A percentile compares a stretch with the other conserved stretches of the same genome.
phyloP scores from a whole-genome alignment of 2,797 vertebrate genomes.

The Hirundo rustica region DNA sequence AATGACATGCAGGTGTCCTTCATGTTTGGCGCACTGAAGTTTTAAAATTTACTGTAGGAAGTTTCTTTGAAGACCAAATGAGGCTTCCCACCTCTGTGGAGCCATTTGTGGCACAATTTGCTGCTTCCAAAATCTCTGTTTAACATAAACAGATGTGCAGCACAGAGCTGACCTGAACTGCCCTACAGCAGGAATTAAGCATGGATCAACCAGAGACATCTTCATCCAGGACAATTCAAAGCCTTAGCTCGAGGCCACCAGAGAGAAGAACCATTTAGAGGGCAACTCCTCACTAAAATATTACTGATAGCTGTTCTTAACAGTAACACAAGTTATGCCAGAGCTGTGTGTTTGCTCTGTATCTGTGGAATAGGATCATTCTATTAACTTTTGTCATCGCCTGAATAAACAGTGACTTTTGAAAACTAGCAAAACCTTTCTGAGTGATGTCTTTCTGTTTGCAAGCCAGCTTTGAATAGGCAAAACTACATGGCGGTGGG shows the following conservation, averaged over 20 bases:
- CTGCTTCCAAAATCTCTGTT: background rate
- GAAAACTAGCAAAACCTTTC: background rate
- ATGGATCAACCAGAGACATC: background rate
- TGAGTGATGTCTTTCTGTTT: background rate
- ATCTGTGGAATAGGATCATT: background rate
- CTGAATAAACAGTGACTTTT: background rate
- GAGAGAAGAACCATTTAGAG: background rate
- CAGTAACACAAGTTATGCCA: background rate
- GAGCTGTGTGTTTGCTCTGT: background rate
- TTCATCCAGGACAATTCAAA: background rate
- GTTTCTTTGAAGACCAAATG: conserved; percentile 52
- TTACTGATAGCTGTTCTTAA: background rate
- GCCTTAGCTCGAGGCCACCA: background rate
- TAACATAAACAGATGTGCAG: conserved; percentile 13
- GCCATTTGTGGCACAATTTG: background rate
- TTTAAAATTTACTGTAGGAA: conserved; percentile 10
- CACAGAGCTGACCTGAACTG: background rate
- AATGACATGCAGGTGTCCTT: conserved; percentile 64
- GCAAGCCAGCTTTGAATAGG: background rate
- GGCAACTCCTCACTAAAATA: background rate
- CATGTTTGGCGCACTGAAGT: conserved; percentile 6
- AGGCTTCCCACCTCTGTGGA: conserved; percentile 8
- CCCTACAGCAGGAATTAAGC: background rate
- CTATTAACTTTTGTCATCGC: background rate
- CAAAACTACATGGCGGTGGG: background rate